Percentiles rank a stretch among this genome's conserved stretches.
These are phyloP conservation scores for Zaprionus davidi DNA, from an alignment of 1,140 invertebrate species.

Conservation along the genomic window DNA sequence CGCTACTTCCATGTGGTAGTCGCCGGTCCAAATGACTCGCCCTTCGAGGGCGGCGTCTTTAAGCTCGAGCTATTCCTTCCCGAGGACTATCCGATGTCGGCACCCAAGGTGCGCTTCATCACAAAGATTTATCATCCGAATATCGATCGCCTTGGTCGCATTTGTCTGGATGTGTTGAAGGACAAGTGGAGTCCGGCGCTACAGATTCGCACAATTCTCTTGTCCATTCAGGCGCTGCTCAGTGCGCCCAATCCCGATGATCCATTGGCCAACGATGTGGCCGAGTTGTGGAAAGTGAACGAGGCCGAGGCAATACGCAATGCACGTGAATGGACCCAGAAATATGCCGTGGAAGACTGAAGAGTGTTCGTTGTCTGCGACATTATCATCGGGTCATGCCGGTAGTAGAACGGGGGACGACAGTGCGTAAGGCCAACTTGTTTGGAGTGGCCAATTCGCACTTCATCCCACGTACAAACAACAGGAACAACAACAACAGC, in stretches of 20 bases:
- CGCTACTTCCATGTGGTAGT: conserved; percentile 98
- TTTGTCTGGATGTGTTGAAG: conserved; percentile 91
- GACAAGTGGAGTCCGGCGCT: conserved; percentile 98
- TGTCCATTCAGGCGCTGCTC: conserved; percentile 97
- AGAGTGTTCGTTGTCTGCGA: conserved; percentile 12
- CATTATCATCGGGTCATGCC: neutral
- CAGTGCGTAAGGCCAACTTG: conserved; percentile 5
- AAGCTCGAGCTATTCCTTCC: conserved; percentile 91
- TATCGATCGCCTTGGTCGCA: conserved; percentile 90
- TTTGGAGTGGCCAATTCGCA: conserved; percentile 9
- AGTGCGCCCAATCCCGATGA: conserved; percentile 99
- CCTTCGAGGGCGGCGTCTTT: conserved; percentile 91
- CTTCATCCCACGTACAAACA: conserved; percentile 14
- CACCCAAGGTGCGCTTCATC: conserved; percentile 91
- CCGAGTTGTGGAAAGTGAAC: conserved; percentile 96
- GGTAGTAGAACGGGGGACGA: conserved; percentile 1
- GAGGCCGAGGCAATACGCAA: conserved; percentile 94
- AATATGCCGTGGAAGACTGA: conserved; percentile 88
- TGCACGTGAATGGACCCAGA: conserved; percentile 96
- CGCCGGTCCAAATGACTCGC: conserved; percentile 90
- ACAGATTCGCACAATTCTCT: conserved; percentile 97
- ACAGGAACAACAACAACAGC: conserved; percentile 7
- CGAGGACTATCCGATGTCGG: conserved; percentile 91
- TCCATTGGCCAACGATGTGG: conserved; percentile 97
- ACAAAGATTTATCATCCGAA: conserved; percentile 93